Evolutionary conservation across 2,888 invertebrate genomes (phyloP).

Genomic region (Agrotis exclamationis): DNA sequence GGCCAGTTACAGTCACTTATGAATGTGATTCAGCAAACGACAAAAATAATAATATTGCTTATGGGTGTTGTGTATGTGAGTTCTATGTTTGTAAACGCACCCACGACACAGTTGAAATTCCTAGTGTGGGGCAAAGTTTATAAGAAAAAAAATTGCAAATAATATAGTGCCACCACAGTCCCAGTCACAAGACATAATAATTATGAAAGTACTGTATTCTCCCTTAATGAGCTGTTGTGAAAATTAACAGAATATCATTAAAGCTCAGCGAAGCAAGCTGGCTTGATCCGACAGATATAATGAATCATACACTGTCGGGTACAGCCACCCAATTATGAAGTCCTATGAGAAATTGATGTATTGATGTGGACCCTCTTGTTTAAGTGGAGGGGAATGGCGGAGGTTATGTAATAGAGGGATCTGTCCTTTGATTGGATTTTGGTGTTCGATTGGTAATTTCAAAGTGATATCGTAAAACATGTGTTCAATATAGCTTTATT

Average conservation of each 20-base stretch:
- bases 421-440: neutral
- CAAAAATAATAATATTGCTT: too few species aligned
- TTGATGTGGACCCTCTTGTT: neutral
- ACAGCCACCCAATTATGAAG: slow-evolving; percentile 53
- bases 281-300: slow-evolving; percentile 21
- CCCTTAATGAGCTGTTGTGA: slow-evolving; percentile 29
- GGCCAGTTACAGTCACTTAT: too few species aligned
- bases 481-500: too few species aligned
- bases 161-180: too few species aligned
- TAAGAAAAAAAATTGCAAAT: too few species aligned
- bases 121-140: too few species aligned
- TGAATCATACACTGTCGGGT: slow-evolving; percentile 40
- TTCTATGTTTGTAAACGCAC: too few species aligned
- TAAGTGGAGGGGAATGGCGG: slow-evolving; percentile 20
- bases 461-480: neutral
- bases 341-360: slow-evolving; percentile 29
- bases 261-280: slow-evolving; percentile 28
- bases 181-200: too few species aligned
- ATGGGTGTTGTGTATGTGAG: too few species aligned
- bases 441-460: neutral
- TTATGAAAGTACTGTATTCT: neutral
- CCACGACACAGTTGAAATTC: too few species aligned
- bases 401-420: neutral
- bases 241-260: slow-evolving; percentile 50
- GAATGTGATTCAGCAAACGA: too few species aligned